These are phyloP conservation scores for Ceratina calcarata DNA, from an alignment of 1,140 invertebrate genomes.

Conservation along the genomic window DNA sequence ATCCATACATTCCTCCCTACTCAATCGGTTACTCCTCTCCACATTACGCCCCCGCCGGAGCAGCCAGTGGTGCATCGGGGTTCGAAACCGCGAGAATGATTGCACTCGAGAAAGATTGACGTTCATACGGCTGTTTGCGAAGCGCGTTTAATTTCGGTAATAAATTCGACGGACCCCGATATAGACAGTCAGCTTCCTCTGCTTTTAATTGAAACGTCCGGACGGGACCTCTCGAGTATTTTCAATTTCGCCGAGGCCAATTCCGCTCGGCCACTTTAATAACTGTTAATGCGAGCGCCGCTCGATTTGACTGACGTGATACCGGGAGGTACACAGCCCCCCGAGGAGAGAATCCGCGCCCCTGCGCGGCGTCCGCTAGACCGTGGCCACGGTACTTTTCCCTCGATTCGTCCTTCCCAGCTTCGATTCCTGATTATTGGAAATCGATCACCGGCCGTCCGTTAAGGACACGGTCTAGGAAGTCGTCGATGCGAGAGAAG, in stretches of 20 bases:
- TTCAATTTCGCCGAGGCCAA: constrained; percentile 20
- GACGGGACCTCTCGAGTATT: background rate
- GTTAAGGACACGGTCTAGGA: constrained; percentile 57
- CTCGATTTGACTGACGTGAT: constrained; percentile 41
- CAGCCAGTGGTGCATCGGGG: background rate
- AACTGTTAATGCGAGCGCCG: constrained; percentile 39
- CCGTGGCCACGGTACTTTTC: constrained; percentile 42
- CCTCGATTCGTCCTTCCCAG: constrained; percentile 49
- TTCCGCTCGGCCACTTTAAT: constrained; percentile 18
- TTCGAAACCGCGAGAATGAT: constrained; percentile 4
- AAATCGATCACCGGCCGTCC: constrained; percentile 65
- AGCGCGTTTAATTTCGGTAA: constrained; percentile 16
- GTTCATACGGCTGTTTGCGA: background rate
- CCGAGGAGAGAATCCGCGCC: background rate
- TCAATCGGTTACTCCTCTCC: background rate
- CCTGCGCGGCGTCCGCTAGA: constrained; percentile 23
- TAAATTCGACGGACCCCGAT: constrained; percentile 19
- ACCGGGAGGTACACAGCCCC: background rate
- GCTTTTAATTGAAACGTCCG: constrained; percentile 33
- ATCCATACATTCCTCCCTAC: background rate
- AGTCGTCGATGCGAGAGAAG: constrained; percentile 35
- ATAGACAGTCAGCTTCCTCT: background rate
- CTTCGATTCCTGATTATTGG: constrained; percentile 67
- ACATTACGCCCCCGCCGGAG: background rate
- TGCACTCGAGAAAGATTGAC: constrained; percentile 26